Base-by-base conservation (phyloP, 2,113 vertebrate species). In the Ceyx melanurus region DNA sequence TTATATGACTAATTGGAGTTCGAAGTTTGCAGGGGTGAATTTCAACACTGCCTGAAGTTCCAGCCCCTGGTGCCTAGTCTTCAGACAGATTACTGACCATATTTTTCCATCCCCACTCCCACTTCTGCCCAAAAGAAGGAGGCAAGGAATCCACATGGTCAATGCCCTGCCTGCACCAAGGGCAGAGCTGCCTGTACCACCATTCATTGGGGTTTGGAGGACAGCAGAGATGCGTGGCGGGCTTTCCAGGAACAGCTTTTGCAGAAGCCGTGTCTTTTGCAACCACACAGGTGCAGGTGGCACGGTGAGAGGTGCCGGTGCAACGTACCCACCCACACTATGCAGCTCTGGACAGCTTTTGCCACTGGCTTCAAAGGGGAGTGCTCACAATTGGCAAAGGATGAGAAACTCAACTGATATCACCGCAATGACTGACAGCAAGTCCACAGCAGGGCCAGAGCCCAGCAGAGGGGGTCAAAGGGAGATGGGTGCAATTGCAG, bases 101-200 rank as follows among this genome's bases (percentile, higher is more conserved):
- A 12, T 33, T 86, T 81, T 83, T 57, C 45, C 35, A 79, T 29
- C 17, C 54, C 35, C 0, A 2, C 28, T 82, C 33, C 37, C 58
- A 65, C 20, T 13, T 88, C 65, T 62, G 26, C 53, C 68, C 26
- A 14, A 42, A 93, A 40, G 40, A 19, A 86, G 19, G 48, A 19
- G 22, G 73, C n/a, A 62, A 58, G 61, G 28, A 42, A 58, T 62
- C 51, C 10, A 23, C 58, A 25, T 9, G 28, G 16, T 8, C 0
- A 0, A 19, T n/a, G 18, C 15, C n/a, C 17, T 4, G 2, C 64
- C 29, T 61, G 28, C 23, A 13, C 18, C 0, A 3, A 53, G 48
- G 26, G 33, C 35, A 56, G 25, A 68, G 29, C 19, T 46, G 28
- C 33, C 48, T 54, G 7, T 1, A 31, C n/a, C 15, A 15, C 4